Evolutionary conservation across 2,113 vertebrate species (phyloP).

Genomic region (Callaeas wilsoni): DNA sequence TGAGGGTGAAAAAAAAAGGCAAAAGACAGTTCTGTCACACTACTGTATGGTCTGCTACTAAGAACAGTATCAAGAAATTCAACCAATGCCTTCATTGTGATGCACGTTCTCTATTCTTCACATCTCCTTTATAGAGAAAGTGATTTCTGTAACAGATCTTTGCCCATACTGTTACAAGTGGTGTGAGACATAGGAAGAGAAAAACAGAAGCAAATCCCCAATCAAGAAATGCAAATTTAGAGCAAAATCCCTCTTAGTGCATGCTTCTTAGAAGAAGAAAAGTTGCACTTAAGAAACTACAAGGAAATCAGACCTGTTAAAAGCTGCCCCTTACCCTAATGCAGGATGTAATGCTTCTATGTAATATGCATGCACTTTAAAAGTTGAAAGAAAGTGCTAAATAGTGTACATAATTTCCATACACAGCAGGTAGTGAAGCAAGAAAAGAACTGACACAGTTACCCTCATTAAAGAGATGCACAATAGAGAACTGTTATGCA

Average conservation of each 20-base stretch:
- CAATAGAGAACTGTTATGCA: slow-evolving; percentile 66
- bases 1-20: not conserved
- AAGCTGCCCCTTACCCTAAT: slow-evolving; percentile 11
- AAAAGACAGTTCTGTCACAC: not conserved
- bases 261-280: not conserved
- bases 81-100: not conserved
- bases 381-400: slow-evolving; percentile 66
- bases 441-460: slow-evolving; percentile 69
- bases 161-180: not conserved
- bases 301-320: slow-evolving; percentile 36
- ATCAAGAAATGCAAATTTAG: slow-evolving; percentile 22
- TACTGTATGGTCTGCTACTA: not conserved
- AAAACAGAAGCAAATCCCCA: not conserved
- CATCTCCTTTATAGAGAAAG: not conserved
- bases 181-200: not conserved
- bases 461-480: slow-evolving; percentile 60
- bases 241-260: not conserved
- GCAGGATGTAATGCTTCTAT: slow-evolving; percentile 33
- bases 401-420: slow-evolving; percentile 65
- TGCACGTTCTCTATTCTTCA: not conserved
- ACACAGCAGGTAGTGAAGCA: slow-evolving; percentile 71
- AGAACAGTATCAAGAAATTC: not conserved
- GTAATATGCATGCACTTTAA: slow-evolving; percentile 59
- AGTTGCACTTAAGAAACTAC: slow-evolving; percentile 9
- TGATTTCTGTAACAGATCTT: not conserved